Conservation (phyloP, 2,888 invertebrate species). For the Mamestra brassicae region DNA sequence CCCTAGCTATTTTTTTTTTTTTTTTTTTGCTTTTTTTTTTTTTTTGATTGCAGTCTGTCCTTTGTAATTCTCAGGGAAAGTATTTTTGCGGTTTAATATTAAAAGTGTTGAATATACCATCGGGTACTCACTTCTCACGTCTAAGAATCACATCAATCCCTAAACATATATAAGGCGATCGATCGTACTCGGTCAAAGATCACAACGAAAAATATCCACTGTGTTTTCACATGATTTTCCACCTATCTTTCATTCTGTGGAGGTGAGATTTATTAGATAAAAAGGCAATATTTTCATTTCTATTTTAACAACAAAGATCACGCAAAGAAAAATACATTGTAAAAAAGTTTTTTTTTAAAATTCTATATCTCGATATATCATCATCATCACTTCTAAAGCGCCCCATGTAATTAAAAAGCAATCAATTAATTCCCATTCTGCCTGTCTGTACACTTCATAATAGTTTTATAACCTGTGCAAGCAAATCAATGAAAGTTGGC, state of each 20-base stretch:
- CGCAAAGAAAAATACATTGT: constrained; percentile 5
- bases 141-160: constrained; percentile 12
- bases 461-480: constrained; percentile 18
- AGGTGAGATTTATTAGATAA: constrained; percentile 11
- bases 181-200: constrained; percentile 15
- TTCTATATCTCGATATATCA: not conserved
- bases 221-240: not conserved
- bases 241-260: not conserved
- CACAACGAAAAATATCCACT: not conserved
- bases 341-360: constrained; percentile 9
- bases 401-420: constrained; percentile 11
- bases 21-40: no score
- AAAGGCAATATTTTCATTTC: constrained; percentile 2
- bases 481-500: constrained; percentile 42
- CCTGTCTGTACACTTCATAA: constrained; percentile 3
- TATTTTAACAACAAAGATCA: constrained; percentile 17
- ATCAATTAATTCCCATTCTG: constrained; percentile 16
- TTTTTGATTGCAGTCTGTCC: constrained; percentile 9
- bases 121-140: not conserved
- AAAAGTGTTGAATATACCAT: constrained; percentile 1
- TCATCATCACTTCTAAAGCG: constrained; percentile 10
- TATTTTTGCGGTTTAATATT: constrained; percentile 15
- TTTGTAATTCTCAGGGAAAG: constrained; percentile 4
- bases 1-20: no score
- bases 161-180: not conserved